phyloP scores from a whole-genome alignment of 2,113 vertebrate genomes.

The Caretta caretta region DNA sequence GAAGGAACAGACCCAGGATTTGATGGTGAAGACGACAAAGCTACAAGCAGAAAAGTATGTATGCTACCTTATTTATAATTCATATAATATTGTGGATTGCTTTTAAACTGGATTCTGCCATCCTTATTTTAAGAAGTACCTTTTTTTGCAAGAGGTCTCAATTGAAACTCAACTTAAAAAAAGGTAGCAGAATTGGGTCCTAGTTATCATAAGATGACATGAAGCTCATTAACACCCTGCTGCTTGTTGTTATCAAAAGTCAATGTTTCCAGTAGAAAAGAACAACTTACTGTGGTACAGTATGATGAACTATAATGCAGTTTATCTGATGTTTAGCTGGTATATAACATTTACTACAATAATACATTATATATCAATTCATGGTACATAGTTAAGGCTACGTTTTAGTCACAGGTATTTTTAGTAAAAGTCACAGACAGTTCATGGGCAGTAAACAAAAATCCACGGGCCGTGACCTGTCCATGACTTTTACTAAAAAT shows the following conservation, averaged over 20 bases:
- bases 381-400: not conserved
- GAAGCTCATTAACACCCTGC: not conserved
- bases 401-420: no score
- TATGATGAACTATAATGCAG: not conserved
- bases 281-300: not conserved
- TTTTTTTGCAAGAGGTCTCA: fast-evolving
- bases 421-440: no score
- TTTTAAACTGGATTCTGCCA: not conserved
- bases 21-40: constrained; percentile 98
- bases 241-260: not conserved
- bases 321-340: not conserved
- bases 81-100: not conserved
- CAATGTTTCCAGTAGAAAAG: not conserved
- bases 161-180: not conserved
- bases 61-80: not conserved
- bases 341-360: not conserved
- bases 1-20: constrained; percentile 97
- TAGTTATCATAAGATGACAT: not conserved
- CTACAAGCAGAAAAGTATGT: constrained; percentile 97
- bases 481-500: no score
- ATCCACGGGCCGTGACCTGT: no score
- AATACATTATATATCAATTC: not conserved
- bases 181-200: not conserved
- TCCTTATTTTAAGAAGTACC: not conserved
- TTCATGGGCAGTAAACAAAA: no score